These are phyloP conservation scores for Hedya salicella DNA, from an alignment of 2,888 invertebrate species.

Conservation along the genomic window DNA sequence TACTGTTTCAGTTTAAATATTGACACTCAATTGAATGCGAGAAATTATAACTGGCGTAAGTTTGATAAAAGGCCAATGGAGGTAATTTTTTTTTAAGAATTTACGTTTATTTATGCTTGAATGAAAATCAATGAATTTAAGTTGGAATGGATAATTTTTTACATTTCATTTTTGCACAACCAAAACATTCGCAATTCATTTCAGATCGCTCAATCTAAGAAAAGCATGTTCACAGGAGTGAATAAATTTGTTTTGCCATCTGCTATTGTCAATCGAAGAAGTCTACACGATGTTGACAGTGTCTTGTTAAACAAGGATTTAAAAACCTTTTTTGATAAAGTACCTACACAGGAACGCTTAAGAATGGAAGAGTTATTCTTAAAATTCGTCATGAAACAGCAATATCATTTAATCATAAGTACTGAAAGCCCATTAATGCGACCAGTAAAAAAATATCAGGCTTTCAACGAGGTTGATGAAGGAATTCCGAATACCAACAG, in stretches of 20 bases:
- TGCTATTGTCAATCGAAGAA: neutral
- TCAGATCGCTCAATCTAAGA: slow-evolving; percentile 1
- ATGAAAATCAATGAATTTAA: too few species aligned
- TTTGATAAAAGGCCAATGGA: too few species aligned
- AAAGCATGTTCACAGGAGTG: slow-evolving; percentile 6
- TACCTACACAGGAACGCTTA: slow-evolving; percentile 9
- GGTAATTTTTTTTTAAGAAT: too few species aligned
- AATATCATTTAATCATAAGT: neutral
- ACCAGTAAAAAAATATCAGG: neutral
- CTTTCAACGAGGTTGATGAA: too few species aligned
- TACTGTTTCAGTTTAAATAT: too few species aligned
- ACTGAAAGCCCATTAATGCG: neutral
- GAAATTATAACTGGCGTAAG: too few species aligned
- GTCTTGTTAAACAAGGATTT: slow-evolving; percentile 2
- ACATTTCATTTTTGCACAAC: too few species aligned
- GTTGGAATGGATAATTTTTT: too few species aligned
- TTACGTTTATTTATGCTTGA: too few species aligned
- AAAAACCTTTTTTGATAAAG: neutral
- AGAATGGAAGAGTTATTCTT: neutral
- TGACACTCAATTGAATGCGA: too few species aligned
- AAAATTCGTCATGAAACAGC: neutral
- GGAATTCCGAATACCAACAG: neutral
- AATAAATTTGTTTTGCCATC: slow-evolving; percentile 3
- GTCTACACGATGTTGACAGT: neutral
- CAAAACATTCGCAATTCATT: neutral